phyloP scores from a whole-genome alignment of 2,888 invertebrate genomes.

The Tetanocera ferruginea region DNA sequence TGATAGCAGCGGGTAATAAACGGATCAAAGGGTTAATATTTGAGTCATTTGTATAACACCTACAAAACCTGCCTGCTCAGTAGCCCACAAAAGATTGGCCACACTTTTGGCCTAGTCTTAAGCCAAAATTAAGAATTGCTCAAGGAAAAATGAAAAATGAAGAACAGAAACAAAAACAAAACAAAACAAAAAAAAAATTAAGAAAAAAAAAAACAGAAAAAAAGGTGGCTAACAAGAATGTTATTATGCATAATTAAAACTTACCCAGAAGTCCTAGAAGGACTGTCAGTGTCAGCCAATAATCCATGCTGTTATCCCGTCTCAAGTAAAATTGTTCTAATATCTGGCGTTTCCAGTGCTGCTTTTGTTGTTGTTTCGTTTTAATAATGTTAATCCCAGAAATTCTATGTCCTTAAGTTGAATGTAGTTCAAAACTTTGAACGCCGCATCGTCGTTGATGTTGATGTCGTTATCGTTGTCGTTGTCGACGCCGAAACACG shows the following conservation, averaged over 20 bases:
- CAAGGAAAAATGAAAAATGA: background rate
- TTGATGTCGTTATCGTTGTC: background rate
- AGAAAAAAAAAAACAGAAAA: background rate
- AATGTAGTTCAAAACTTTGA: background rate
- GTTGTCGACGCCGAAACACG: background rate
- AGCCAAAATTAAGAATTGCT: background rate
- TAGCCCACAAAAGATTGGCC: no score
- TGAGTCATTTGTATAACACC: no score
- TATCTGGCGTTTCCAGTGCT: background rate
- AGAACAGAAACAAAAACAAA: background rate
- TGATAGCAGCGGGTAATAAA: no score
- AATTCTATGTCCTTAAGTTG: background rate
- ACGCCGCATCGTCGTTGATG: no score
- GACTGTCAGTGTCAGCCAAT: constrained; percentile 3
- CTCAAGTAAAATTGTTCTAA: background rate
- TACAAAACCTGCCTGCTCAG: no score
- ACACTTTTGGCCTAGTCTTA: background rate
- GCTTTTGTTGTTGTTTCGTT: constrained; percentile 1
- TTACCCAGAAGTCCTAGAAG: constrained; percentile 23
- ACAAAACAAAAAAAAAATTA: background rate
- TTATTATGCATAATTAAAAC: constrained; percentile 15
- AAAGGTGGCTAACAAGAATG: background rate
- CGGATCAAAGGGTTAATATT: no score
- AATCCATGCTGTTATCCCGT: constrained; percentile 18
- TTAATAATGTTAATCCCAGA: background rate